A percentile compares a stretch with the other conserved stretches of the same genome.
These are phyloP conservation scores for Percopsis omiscomaycus DNA, from an alignment of 2,797 vertebrate genomes.

Conservation along the genomic window DNA sequence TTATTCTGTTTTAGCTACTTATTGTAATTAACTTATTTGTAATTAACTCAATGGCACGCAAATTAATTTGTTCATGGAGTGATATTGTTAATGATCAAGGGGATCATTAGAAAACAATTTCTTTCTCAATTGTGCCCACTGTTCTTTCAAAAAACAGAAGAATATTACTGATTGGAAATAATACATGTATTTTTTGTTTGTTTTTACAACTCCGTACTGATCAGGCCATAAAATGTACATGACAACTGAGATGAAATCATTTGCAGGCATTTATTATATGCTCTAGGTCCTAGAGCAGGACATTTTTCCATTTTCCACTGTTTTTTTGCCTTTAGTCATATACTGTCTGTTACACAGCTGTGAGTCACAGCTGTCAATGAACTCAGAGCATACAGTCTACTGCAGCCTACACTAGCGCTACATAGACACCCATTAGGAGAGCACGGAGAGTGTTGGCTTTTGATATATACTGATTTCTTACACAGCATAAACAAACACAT, in stretches of 20 bases:
- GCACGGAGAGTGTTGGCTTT: too few species aligned
- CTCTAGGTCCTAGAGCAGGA: slow-evolving; percentile 27
- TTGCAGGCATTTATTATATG: slow-evolving; percentile 44
- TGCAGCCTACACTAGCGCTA: slow-evolving; percentile 39
- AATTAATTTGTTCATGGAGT: background rate
- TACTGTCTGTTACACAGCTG: slow-evolving; percentile 59
- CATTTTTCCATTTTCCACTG: slow-evolving; percentile 31
- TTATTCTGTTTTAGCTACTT: too few species aligned
- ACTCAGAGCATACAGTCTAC: slow-evolving; percentile 44
- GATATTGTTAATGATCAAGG: background rate
- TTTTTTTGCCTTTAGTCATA: slow-evolving; percentile 46
- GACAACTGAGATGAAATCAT: slow-evolving; percentile 29
- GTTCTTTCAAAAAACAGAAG: background rate
- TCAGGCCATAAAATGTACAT: slow-evolving; percentile 15
- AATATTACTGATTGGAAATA: background rate
- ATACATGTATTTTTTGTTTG: slow-evolving; percentile 1
- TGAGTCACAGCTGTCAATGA: slow-evolving; percentile 61
- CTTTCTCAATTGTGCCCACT: background rate
- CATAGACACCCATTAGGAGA: slow-evolving; percentile 26
- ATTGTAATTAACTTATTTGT: background rate
- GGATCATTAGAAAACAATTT: background rate
- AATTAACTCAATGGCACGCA: background rate
- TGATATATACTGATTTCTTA: slow-evolving; percentile 25
- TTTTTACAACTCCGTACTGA: background rate
- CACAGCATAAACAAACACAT: slow-evolving; percentile 40